Conservation (phyloP, 2,113 vertebrate species). For the Spheniscus mendiculus region DNA sequence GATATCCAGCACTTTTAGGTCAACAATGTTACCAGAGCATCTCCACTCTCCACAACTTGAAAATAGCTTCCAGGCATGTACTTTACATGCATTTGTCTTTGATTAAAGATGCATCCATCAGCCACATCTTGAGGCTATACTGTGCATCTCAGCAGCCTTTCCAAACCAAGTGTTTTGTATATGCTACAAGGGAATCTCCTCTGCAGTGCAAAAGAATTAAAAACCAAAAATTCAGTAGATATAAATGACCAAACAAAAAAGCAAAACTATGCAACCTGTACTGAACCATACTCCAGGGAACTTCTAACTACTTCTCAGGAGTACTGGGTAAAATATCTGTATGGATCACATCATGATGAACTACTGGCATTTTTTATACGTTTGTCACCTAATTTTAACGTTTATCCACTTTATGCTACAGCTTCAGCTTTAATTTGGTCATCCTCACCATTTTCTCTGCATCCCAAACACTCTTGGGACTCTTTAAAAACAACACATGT, state of each 20-base stretch:
- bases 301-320: not conserved
- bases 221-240: not conserved
- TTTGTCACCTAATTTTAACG: not conserved
- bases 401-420: not conserved
- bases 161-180: accelerated
- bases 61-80: not conserved
- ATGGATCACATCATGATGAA: not conserved
- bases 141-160: not conserved
- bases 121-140: not conserved
- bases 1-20: not conserved
- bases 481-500: not conserved
- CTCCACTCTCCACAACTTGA: not conserved
- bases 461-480: not conserved
- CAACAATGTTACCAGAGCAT: not conserved
- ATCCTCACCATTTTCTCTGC: not conserved
- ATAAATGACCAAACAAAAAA: not conserved
- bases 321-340: not conserved
- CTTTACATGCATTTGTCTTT: not conserved
- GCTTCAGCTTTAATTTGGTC: not conserved
- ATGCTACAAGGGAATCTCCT: not conserved
- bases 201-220: not conserved
- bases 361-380: not conserved
- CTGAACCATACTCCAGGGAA: not conserved
- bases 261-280: not conserved
- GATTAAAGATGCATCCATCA: not conserved